phyloP scores from a whole-genome alignment of 2,888 invertebrate genomes.

The Patella pellucida region DNA sequence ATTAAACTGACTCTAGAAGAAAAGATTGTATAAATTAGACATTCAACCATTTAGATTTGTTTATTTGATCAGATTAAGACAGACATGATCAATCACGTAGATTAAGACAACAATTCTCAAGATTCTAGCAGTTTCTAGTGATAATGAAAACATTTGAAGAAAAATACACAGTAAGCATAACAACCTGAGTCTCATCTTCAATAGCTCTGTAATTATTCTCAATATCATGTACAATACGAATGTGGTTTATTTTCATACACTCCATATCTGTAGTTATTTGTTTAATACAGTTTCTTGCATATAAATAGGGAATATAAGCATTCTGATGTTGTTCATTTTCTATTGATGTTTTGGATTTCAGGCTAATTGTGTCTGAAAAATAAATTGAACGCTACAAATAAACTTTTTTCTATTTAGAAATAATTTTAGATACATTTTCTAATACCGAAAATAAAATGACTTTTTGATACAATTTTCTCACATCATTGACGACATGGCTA shows the following conservation, averaged over 20 bases:
- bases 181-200: slow-evolving; percentile 66
- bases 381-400: not conserved
- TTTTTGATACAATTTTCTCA: no score
- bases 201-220: slow-evolving; percentile 61
- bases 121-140: no score
- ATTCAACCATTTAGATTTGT: not conserved
- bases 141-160: no score
- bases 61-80: no score
- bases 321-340: slow-evolving; percentile 49
- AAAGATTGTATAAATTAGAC: slow-evolving; percentile 6
- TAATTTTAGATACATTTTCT: no score
- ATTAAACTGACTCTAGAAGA: slow-evolving; percentile 63
- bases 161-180: no score
- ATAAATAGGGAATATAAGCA: slow-evolving; percentile 67
- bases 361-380: slow-evolving; percentile 21
- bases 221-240: slow-evolving; percentile 63
- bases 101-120: no score
- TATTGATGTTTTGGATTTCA: slow-evolving; percentile 18
- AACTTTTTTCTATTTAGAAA: no score
- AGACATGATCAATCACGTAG: no score
- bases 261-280: slow-evolving; percentile 66
- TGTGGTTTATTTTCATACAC: slow-evolving; percentile 63
- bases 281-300: slow-evolving; percentile 60
- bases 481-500: no score
- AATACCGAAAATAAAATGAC: no score